A percentile compares a stretch with the other conserved stretches of the same genome.
Evolutionary conservation across 1,140 invertebrate genomes (phyloP).

Genomic region (Lithobius niger): DNA sequence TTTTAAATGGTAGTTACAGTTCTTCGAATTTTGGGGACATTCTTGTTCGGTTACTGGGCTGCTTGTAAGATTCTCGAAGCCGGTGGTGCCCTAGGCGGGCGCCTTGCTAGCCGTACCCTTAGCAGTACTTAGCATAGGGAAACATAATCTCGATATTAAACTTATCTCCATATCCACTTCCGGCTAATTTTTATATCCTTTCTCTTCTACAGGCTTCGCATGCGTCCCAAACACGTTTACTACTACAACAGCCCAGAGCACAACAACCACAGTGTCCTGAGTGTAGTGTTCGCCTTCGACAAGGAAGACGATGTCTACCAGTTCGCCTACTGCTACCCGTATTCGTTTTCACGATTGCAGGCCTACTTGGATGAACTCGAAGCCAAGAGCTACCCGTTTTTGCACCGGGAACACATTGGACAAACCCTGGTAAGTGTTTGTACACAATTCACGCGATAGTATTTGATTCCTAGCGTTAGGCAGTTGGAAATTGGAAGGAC

Average conservation of each 20-base stretch:
- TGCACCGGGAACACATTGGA: constrained; percentile 53
- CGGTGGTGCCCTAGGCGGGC: too few species aligned
- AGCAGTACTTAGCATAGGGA: too few species aligned
- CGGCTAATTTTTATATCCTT: not conserved
- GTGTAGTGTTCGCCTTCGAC: constrained; percentile 88
- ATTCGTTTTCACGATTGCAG: constrained; percentile 80
- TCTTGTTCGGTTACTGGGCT: too few species aligned
- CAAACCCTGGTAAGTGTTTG: constrained; percentile 56
- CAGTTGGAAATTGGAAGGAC: too few species aligned
- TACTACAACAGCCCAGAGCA: constrained; percentile 86
- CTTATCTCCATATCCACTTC: too few species aligned
- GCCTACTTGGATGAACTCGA: constrained; percentile 67
- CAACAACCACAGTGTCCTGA: constrained; percentile 81
- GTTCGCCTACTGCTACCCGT: constrained; percentile 83
- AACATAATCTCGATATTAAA: too few species aligned
- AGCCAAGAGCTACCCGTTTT: constrained; percentile 41
- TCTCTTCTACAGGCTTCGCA: constrained; percentile 49
- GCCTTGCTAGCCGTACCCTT: too few species aligned
- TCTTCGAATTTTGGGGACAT: too few species aligned
- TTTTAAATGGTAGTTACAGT: too few species aligned
- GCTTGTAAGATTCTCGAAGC: too few species aligned
- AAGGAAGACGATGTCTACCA: constrained; percentile 82
- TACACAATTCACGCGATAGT: too few species aligned
- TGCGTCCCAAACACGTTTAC: constrained; percentile 74
- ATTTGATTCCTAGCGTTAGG: too few species aligned